A percentile compares a stretch with the other conserved stretches of the same genome.
Conservation (phyloP, 2,888 invertebrate species). For the Trachelus stipa region DNA sequence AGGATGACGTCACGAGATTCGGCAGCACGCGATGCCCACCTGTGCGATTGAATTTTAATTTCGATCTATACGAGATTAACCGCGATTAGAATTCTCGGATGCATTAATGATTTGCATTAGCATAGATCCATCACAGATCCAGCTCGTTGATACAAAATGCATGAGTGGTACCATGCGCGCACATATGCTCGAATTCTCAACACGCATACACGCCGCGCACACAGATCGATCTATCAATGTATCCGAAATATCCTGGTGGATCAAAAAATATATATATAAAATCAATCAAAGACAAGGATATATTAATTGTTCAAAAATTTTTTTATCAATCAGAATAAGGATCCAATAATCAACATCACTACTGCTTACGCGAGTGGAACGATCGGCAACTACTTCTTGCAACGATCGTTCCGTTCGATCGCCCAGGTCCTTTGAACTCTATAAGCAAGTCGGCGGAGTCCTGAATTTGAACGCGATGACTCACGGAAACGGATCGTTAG, state of each 20-base stretch:
- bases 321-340: background rate
- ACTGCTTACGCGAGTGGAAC: conserved; percentile 46
- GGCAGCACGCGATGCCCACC: conserved; percentile 56
- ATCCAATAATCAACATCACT: conserved; percentile 15
- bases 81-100: conserved; percentile 52
- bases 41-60: conserved; percentile 57
- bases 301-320: background rate
- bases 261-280: background rate
- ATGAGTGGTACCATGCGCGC: conserved; percentile 28
- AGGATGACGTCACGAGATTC: conserved; percentile 38
- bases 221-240: background rate
- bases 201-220: background rate
- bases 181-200: conserved; percentile 46
- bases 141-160: conserved; percentile 35
- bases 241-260: background rate
- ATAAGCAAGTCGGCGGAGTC: background rate
- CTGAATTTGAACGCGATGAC: background rate
- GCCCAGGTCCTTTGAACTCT: conserved; percentile 29
- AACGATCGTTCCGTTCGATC: conserved; percentile 45
- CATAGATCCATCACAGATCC: conserved; percentile 62
- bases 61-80: conserved; percentile 39
- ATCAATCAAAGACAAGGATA: background rate
- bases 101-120: conserved; percentile 60
- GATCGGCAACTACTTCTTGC: conserved; percentile 47
- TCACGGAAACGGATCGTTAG: background rate